phyloP scores from a whole-genome alignment of 2,797 vertebrate genomes.

The Thunnus albacares region DNA sequence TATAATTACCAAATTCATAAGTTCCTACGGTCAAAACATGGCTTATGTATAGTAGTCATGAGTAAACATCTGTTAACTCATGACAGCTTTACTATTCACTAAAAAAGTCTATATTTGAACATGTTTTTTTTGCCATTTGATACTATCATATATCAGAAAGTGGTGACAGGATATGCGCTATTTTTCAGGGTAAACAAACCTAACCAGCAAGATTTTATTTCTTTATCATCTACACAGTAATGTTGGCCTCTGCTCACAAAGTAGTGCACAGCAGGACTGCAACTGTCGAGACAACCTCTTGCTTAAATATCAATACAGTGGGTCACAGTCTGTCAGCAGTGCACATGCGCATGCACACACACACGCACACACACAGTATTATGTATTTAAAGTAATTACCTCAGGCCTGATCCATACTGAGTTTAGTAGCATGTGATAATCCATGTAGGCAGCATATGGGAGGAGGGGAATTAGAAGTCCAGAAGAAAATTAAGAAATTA shows the following conservation, averaged over 20 bases:
- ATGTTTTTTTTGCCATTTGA: neutral
- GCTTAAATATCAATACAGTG: constrained; percentile 41
- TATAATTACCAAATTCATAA: neutral
- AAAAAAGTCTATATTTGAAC: neutral
- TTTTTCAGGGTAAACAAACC: neutral
- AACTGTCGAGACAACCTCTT: constrained; percentile 32
- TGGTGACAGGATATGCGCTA: neutral
- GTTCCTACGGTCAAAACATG: too few species aligned
- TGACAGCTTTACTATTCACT: neutral
- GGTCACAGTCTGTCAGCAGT: constrained; percentile 30
- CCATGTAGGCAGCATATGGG: constrained; percentile 81
- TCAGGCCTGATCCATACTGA: constrained; percentile 78
- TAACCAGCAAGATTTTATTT: neutral
- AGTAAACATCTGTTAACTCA: neutral
- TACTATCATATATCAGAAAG: neutral
- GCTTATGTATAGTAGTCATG: neutral
- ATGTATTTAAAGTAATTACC: constrained; percentile 87
- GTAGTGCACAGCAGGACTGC: constrained; percentile 23
- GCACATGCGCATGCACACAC: neutral
- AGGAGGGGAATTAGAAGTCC: constrained; percentile 80
- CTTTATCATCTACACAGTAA: neutral
- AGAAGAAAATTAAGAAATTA: constrained; percentile 81
- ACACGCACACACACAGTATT: constrained; percentile 56
- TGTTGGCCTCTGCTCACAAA: constrained; percentile 16
- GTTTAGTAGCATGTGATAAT: constrained; percentile 83